Evolutionary conservation across 2,888 invertebrate species (phyloP).

Genomic region (Drosophila nr. perissopoda): DNA sequence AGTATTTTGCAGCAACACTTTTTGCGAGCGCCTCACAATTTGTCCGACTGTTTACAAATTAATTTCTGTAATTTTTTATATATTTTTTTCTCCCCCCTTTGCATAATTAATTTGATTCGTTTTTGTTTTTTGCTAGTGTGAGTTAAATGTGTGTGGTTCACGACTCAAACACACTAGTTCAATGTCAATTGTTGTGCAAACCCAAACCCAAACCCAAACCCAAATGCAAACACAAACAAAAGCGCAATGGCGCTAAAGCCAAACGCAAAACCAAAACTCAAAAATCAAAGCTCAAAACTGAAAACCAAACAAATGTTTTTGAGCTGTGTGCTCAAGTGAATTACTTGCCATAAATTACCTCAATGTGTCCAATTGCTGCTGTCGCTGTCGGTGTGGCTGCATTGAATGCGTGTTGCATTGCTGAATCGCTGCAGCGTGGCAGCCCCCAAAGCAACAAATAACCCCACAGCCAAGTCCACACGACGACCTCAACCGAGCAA

Average conservation of each 20-base stretch:
- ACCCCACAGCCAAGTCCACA: constrained; percentile 41
- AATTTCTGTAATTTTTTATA: constrained; percentile 48
- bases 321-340: constrained; percentile 47
- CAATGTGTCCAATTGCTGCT: constrained; percentile 24
- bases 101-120: constrained; percentile 43
- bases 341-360: constrained; percentile 61
- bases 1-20: constrained; percentile 38
- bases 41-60: constrained; percentile 52
- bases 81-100: constrained; percentile 7
- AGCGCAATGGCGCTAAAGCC: not conserved
- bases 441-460: constrained; percentile 22
- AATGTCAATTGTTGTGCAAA: constrained; percentile 66
- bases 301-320: constrained; percentile 7
- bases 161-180: constrained; percentile 57
- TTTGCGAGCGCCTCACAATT: constrained; percentile 41
- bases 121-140: constrained; percentile 22
- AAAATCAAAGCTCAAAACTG: constrained; percentile 11
- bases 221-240: constrained; percentile 26
- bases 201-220: constrained; percentile 1
- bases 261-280: constrained; percentile 17
- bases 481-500: constrained; percentile 45
- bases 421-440: not conserved
- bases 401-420: constrained; percentile 30
- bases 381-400: constrained; percentile 8
- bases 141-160: constrained; percentile 37